Conservation (phyloP, 2,888 invertebrate genomes). For the Cosmorhoe ocellata region DNA sequence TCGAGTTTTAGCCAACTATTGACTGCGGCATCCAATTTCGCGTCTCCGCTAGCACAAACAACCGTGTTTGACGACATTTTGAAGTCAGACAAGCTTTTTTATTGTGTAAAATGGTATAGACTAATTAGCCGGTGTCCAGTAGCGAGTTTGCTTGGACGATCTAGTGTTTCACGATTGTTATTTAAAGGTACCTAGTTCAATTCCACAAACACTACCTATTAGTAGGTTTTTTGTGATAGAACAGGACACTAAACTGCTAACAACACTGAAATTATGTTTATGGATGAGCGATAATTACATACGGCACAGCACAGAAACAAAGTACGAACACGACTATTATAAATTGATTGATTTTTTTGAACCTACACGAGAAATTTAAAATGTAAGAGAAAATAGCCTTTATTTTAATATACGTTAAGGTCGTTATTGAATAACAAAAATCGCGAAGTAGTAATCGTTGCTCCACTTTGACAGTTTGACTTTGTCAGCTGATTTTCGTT, state of each 20-base stretch:
- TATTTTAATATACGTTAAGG: neutral
- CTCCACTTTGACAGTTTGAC: constrained; percentile 2
- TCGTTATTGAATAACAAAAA: too few relatives aligned
- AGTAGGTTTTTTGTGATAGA: neutral
- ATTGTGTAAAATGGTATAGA: neutral
- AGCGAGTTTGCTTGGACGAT: neutral
- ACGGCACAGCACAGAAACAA: too few relatives aligned
- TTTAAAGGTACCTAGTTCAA: neutral
- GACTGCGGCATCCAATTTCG: constrained; percentile 85
- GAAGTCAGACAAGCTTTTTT: neutral
- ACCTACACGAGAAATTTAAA: too few relatives aligned
- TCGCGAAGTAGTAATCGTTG: too few relatives aligned
- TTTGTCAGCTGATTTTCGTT: constrained; percentile 9
- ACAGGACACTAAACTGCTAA: too few relatives aligned
- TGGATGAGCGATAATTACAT: too few relatives aligned
- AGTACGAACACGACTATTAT: too few relatives aligned
- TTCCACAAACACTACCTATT: neutral
- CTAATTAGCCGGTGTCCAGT: constrained; percentile 15
- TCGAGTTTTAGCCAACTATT: constrained; percentile 89
- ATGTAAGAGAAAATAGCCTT: neutral
- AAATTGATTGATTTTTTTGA: too few relatives aligned
- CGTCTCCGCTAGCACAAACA: constrained; percentile 72
- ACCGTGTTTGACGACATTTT: constrained; percentile 29
- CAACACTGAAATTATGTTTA: too few relatives aligned
- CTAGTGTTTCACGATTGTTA: neutral